These are phyloP conservation scores for Paralvinella palmiformis DNA, from an alignment of 1,140 invertebrate species.

Conservation along the genomic window DNA sequence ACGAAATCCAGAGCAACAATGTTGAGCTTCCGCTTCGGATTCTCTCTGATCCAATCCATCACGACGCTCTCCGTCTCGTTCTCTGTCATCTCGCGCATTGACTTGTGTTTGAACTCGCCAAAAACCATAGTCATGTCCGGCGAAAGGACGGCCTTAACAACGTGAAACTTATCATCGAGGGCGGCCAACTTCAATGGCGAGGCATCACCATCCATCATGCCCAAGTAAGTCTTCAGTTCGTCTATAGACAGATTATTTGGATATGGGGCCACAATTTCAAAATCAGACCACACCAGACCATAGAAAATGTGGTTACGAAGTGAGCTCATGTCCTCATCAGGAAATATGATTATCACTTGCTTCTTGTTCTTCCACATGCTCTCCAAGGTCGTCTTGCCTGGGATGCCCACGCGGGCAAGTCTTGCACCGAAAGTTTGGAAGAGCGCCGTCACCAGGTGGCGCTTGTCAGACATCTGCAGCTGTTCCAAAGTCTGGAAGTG, in stretches of 20 bases:
- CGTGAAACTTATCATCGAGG: background rate
- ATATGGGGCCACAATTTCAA: background rate
- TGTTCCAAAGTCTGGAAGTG: constrained; percentile 11
- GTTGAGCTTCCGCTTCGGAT: constrained; percentile 6
- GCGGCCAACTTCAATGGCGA: background rate
- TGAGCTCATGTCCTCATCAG: constrained; percentile 7
- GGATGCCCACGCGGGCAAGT: constrained; percentile 6
- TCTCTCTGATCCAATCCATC: background rate
- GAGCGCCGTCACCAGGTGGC: constrained; percentile 18
- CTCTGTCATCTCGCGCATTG: constrained; percentile 16
- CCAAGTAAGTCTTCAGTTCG: constrained; percentile 13
- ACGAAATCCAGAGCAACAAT: constrained; percentile 18
- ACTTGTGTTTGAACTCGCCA: constrained; percentile 15
- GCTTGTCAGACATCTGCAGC: constrained; percentile 16
- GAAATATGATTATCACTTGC: constrained; percentile 14
- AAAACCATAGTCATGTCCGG: constrained; percentile 23
- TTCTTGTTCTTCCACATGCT: constrained; percentile 7
- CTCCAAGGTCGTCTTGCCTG: background rate
- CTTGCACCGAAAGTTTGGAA: constrained; percentile 20
- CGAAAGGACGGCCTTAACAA: constrained; percentile 15
- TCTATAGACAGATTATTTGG: constrained; percentile 11
- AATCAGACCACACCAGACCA: constrained; percentile 17
- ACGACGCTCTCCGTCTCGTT: constrained; percentile 7
- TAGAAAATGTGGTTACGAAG: constrained; percentile 20
- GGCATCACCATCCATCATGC: too few species aligned